Evolutionary conservation across 2,797 vertebrate species (phyloP).

Genomic region (Enteromius anoplus): DNA sequence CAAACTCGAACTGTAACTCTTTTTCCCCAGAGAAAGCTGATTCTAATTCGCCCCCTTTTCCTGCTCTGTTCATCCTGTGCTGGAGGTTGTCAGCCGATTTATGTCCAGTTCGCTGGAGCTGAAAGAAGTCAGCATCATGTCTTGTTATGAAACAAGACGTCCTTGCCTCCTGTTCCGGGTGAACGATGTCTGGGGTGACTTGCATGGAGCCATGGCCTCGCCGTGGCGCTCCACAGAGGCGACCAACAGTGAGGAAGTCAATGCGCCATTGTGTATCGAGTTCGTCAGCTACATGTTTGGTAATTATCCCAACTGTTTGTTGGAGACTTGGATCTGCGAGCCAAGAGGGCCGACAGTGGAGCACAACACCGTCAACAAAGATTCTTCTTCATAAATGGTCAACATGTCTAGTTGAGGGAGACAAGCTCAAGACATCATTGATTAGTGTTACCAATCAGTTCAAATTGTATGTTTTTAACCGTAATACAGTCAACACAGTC

Average conservation of each 20-base stretch:
- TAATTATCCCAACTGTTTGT: conserved; percentile 79
- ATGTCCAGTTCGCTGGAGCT: conserved; percentile 86
- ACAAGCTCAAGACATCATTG: conserved; percentile 22
- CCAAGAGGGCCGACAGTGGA: conserved; percentile 66
- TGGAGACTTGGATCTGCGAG: conserved; percentile 70
- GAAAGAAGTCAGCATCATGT: conserved; percentile 86
- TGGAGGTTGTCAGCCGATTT: conserved; percentile 82
- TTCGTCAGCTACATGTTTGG: conserved; percentile 78
- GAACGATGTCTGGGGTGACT: conserved; percentile 72
- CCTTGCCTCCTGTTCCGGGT: conserved; percentile 72
- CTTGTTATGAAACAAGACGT: conserved; percentile 85
- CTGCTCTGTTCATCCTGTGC: conserved; percentile 69
- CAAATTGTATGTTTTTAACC: background rate
- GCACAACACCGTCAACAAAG: conserved; percentile 73
- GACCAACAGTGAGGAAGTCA: conserved; percentile 84
- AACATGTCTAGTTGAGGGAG: conserved; percentile 66
- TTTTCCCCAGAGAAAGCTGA: conserved; percentile 65
- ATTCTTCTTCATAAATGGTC: conserved; percentile 69
- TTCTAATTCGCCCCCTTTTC: conserved; percentile 61
- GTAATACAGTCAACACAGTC: background rate
- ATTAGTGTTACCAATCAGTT: conserved; percentile 1
- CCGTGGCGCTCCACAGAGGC: conserved; percentile 72
- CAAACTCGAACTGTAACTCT: conserved; percentile 68
- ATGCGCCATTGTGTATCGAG: conserved; percentile 80
- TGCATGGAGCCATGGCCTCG: conserved; percentile 63